Evolutionary conservation across 2,797 vertebrate genomes (phyloP), one percentile per base, ranked within the genome.

Genomic region (Pachyuromys duprasi): DNA sequence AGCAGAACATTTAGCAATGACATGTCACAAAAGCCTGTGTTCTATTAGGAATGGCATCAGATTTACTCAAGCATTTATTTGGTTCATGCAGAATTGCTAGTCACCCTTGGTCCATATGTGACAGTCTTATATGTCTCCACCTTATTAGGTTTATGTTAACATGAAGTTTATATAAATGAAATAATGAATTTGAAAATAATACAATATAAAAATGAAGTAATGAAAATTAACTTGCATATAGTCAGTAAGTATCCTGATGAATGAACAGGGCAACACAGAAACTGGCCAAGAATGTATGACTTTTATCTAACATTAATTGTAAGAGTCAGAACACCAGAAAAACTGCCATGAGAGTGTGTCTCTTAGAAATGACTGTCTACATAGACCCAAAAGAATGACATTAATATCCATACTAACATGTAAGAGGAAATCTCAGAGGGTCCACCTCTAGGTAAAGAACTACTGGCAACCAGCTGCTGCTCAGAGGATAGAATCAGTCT

Each of bases 1-100:
- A 96, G 87, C 49, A 45, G 91, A 94, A 67, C 53, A 74, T 81
- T 62, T 92, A 93, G 91, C 97, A 97, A 94, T 90, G 94, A 89
- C 0, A 1, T 78, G 78, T 96, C 79, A 96, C 80, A 93, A 97
- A 96, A 92, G 86, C 67, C 92, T 93, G 45, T 87, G 26, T 63
- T 94, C 9, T 65, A 53, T 91, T 65, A 69, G 39, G 90, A 83
- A 92, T 36, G 95, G 89, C 95, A 96, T 26, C 18, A 93, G 90
- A 96, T 96, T 97, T 97, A 93, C 97, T 93, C 57, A 12, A 60
- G 14, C 33, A 8, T 36, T 93, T 42, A 33, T 42, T 20, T 26
- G 33, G 45, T 67, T 90, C 90, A 94, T 70, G 93, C 67, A 83
- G 57, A 89, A 94, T 49, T 55, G 0, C 24, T 36, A 70, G 87